Percentiles rank a stretch among this genome's conserved stretches.
Evolutionary conservation across 2,888 invertebrate genomes (phyloP).

Genomic region (Dicyrtoma fusca): DNA sequence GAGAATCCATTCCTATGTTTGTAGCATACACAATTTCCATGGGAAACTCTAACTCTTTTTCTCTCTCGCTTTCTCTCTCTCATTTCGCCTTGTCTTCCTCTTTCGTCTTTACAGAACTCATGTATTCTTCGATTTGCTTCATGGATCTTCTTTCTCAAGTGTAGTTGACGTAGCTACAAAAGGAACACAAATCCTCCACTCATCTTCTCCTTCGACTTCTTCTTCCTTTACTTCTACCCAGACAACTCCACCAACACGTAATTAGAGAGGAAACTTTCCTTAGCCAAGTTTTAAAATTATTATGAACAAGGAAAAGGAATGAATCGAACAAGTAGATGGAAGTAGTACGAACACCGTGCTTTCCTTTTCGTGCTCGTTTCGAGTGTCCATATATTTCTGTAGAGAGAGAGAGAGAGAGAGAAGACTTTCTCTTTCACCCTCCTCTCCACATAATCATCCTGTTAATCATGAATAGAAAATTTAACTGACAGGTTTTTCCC

Average conservation of each 20-base stretch:
- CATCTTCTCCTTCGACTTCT: neutral
- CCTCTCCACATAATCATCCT: constrained; percentile 9
- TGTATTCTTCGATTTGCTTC: neutral
- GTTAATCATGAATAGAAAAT: constrained; percentile 31
- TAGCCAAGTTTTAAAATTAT: constrained; percentile 14
- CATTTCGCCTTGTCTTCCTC: neutral
- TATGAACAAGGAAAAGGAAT: neutral
- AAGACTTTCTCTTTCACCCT: neutral
- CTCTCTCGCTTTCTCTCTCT: constrained; percentile 14
- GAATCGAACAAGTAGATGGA: neutral
- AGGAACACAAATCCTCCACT: no score
- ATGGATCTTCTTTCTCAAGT: neutral
- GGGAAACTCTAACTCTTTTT: neutral
- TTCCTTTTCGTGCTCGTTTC: neutral
- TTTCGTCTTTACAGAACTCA: neutral
- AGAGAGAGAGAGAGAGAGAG: constrained; percentile 1
- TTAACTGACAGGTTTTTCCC: constrained; percentile 12
- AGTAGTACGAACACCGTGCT: neutral
- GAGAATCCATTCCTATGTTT: neutral
- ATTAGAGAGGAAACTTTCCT: neutral
- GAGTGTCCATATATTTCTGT: no score
- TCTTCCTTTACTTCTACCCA: neutral
- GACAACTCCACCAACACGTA: neutral
- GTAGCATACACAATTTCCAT: neutral
- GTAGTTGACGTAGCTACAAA: no score